phyloP scores from a whole-genome alignment of 1,140 invertebrate genomes.

The Dendrolimus punctatus region DNA sequence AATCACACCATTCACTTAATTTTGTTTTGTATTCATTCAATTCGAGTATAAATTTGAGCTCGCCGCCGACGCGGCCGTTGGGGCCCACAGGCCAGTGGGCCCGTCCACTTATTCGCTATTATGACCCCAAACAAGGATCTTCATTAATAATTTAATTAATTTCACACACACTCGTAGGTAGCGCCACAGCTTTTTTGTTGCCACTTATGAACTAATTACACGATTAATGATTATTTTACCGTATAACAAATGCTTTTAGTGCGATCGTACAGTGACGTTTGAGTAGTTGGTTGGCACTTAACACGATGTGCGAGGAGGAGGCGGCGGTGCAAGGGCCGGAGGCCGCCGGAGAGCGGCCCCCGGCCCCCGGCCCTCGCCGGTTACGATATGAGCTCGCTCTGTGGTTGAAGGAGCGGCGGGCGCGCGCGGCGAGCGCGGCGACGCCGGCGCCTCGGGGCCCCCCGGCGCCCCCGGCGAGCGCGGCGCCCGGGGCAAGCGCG shows the following conservation, averaged over 20 bases:
- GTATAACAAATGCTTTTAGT: not conserved
- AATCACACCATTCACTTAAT: too few relatives aligned
- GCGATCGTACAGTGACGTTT: not conserved
- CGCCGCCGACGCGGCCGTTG: not conserved
- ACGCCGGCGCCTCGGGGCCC: slow-evolving; percentile 80
- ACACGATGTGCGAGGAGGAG: not conserved
- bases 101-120: too few relatives aligned
- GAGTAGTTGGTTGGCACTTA: not conserved
- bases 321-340: slow-evolving; percentile 1
- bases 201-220: too few relatives aligned
- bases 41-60: not conserved
- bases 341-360: not conserved
- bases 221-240: not conserved
- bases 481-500: slow-evolving; percentile 86
- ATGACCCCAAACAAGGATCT: too few relatives aligned
- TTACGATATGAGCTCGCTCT: slow-evolving; percentile 9
- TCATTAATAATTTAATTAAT: too few relatives aligned
- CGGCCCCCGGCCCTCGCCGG: not conserved
- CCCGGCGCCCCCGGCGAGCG: slow-evolving; percentile 82
- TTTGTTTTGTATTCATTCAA: too few relatives aligned
- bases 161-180: too few relatives aligned
- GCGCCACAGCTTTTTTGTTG: too few relatives aligned
- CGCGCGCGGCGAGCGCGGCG: slow-evolving; percentile 84
- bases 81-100: too few relatives aligned
- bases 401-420: slow-evolving; percentile 70